A percentile compares a stretch with the other conserved stretches of the same genome.
Evolutionary conservation across 92 coral and sea anemone species (phyloP).

Genomic region (Paragorgia papillata): DNA sequence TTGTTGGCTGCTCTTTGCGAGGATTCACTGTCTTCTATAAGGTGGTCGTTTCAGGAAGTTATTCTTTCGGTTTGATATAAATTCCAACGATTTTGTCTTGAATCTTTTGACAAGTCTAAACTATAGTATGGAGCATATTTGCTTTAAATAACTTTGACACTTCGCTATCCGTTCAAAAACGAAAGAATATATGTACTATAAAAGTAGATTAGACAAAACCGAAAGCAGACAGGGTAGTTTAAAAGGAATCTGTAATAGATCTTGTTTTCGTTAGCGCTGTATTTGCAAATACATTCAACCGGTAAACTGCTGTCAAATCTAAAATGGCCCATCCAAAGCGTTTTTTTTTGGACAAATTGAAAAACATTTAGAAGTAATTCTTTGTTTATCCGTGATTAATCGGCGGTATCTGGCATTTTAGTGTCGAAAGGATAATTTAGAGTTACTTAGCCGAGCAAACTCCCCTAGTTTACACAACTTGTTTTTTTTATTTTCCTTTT

Average conservation of each 20-base stretch:
- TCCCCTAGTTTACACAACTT: too few relatives aligned
- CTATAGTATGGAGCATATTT: too few relatives aligned
- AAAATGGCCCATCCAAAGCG: background rate
- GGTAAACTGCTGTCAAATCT: background rate
- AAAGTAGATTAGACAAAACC: background rate
- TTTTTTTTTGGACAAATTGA: background rate
- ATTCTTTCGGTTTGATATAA: too few relatives aligned
- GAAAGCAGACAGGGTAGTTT: background rate
- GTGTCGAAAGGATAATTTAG: too few relatives aligned
- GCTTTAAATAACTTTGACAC: too few relatives aligned
- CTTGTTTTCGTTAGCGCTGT: background rate
- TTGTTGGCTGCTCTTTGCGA: too few relatives aligned
- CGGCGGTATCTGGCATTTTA: background rate
- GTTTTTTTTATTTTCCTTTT: constrained; percentile 4
- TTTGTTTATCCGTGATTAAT: background rate
- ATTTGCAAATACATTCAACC: background rate
- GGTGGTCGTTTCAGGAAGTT: background rate
- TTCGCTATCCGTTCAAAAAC: too few relatives aligned
- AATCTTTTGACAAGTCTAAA: too few relatives aligned
- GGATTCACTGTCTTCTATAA: too few relatives aligned
- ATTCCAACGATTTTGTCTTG: too few relatives aligned
- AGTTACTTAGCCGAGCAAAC: too few relatives aligned
- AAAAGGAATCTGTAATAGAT: background rate
- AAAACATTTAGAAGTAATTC: background rate
- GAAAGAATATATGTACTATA: too few relatives aligned